Evolutionary conservation across 2,113 vertebrate species (phyloP), one percentile per base, ranked within the genome.

Genomic region (Numida meleagris): DNA sequence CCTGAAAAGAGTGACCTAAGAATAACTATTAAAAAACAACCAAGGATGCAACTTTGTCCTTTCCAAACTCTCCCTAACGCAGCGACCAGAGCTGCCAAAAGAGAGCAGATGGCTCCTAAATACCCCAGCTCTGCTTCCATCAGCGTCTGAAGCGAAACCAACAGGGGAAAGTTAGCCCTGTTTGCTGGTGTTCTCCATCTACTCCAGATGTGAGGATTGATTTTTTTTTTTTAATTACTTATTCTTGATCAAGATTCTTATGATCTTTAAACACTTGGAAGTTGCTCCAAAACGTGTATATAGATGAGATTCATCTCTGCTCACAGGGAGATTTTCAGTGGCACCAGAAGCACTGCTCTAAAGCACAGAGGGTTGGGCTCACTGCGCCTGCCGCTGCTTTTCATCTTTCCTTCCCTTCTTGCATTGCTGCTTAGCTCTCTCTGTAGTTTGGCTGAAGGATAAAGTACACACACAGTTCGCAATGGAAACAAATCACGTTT

Each of bases 51-150:
- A 90, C 66, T 92, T 86, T 85, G 88, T 89, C 75, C 66, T 82
- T 93, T 85, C 88, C 95, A 75, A 80, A 82, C 79, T 94, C 86
- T 87, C 66, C 33, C 63, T 74, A 61, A 42, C 14, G 5, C 51
- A 73, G 87, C 85, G 92, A 92, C 81, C 77, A 90, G 82, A 76
- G 48, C 81, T 86, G 89, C 93, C 94, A 94, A 90, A 91, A 93
- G 70, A 85, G 46, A 86, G 71, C n/a, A 96, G 79, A 96, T 67
- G 92, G 61, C 82, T 88, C 82, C 89, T 89, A 93, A 92, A 92
- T 76, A 53, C 83, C 89, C 46, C 8, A 42, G 1, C 72, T 94
- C 62, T 7, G 31, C 86, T 95, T 91, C 85, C 88, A 78, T 93
- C 82, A 80, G 77, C 81, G 90, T 88, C 80, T 94, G 70, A 92